Percentiles rank a stretch among this genome's conserved stretches.
These are phyloP conservation scores for Pollachius pollachius DNA, from an alignment of 2,113 vertebrate species.

Conservation along the genomic window DNA sequence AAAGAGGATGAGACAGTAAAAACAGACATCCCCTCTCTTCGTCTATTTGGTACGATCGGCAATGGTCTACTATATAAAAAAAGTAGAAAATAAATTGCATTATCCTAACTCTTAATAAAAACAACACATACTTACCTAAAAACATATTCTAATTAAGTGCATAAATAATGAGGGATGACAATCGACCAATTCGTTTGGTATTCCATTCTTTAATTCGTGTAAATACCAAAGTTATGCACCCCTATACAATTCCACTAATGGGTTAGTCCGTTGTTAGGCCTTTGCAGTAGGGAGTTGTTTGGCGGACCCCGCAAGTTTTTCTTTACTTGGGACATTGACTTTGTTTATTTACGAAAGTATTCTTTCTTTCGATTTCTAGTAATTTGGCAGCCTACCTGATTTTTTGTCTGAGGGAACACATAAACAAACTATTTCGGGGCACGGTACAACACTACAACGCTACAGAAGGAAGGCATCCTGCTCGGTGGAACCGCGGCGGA, in stretches of 20 bases:
- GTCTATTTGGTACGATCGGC: slow-evolving; percentile 62
- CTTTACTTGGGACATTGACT: slow-evolving; percentile 56
- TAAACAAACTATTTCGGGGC: slow-evolving; percentile 34
- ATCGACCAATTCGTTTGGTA: too few species aligned
- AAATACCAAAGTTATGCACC: slow-evolving; percentile 1
- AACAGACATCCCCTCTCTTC: background rate
- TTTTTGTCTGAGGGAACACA: slow-evolving; percentile 23
- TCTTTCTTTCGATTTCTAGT: background rate
- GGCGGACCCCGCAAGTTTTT: slow-evolving; percentile 61
- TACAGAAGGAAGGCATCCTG: slow-evolving; percentile 30
- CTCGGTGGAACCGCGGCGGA: slow-evolving; percentile 39
- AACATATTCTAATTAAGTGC: too few species aligned
- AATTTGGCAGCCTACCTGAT: too few species aligned
- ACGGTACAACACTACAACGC: slow-evolving; percentile 37
- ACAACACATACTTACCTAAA: too few species aligned
- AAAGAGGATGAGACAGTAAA: background rate
- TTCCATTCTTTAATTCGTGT: background rate
- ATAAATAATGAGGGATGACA: too few species aligned
- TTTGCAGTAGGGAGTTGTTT: slow-evolving; percentile 76
- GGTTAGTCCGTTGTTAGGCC: slow-evolving; percentile 66
- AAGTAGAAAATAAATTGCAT: too few species aligned
- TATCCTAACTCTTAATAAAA: too few species aligned
- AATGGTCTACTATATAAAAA: background rate
- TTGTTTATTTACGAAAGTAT: slow-evolving; percentile 16
- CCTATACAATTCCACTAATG: slow-evolving; percentile 59